These are phyloP conservation scores for Natator depressus DNA, from an alignment of 2,113 vertebrate genomes.

Conservation along the genomic window DNA sequence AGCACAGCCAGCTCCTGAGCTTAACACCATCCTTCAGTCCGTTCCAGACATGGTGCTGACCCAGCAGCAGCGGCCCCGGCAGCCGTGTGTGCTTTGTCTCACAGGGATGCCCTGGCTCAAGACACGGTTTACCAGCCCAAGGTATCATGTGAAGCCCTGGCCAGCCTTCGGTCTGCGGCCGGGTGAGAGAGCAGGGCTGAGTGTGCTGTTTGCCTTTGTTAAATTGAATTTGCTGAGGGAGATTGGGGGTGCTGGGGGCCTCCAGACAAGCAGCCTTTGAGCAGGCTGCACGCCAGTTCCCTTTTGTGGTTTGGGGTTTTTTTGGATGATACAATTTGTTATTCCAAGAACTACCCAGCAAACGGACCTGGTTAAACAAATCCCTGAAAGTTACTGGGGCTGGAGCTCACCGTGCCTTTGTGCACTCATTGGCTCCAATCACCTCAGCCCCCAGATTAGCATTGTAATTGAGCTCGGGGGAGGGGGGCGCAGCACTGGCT, in stretches of 20 bases:
- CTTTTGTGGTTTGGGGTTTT: constrained; percentile 66
- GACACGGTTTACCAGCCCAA: not conserved
- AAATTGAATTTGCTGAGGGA: constrained; percentile 38
- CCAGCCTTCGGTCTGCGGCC: accelerated
- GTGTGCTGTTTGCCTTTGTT: not conserved
- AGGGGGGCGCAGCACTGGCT: not conserved
- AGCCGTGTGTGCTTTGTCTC: not conserved
- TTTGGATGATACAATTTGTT: constrained; percentile 74
- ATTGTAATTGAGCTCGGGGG: not conserved
- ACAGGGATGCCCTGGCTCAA: not conserved
- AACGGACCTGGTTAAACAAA: constrained; percentile 43
- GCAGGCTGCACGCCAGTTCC: constrained; percentile 30
- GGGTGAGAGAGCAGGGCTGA: not conserved
- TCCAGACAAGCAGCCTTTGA: constrained; percentile 69
- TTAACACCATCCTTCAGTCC: not conserved
- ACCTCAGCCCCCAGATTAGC: not conserved
- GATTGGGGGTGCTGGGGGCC: not conserved
- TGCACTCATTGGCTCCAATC: accelerated
- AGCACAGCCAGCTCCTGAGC: not conserved
- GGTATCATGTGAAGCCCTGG: accelerated
- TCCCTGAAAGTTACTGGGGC: not conserved
- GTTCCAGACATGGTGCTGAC: not conserved
- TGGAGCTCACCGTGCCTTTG: not conserved
- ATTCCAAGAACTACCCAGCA: constrained; percentile 59
- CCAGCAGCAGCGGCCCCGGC: not conserved